Conservation (phyloP, 2,797 vertebrate species). For the Ptychobarbus kaznakovi region DNA sequence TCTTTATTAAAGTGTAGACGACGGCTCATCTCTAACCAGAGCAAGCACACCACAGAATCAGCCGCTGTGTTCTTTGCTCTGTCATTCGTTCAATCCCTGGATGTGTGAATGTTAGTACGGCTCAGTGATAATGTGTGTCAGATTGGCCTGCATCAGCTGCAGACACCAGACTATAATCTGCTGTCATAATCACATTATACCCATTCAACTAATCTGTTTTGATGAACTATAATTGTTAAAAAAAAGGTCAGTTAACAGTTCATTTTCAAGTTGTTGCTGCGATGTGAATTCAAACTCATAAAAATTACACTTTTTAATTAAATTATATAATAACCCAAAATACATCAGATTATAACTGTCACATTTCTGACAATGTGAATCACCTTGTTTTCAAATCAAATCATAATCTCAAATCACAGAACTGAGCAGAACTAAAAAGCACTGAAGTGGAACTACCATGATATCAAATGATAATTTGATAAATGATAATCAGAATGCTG, state of each 20-base stretch:
- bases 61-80: not conserved
- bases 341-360: not conserved
- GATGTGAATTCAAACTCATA: not conserved
- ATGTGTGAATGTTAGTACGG: conserved; percentile 44
- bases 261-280: not conserved
- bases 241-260: not conserved
- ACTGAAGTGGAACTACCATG: not conserved
- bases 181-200: conserved; percentile 1
- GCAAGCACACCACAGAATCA: conserved; percentile 3
- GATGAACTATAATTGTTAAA: not conserved
- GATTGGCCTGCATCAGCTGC: conserved; percentile 23
- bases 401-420: not conserved
- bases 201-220: not conserved
- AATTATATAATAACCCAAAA: not conserved
- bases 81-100: conserved; percentile 18
- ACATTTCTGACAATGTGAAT: not conserved
- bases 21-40: conserved; percentile 32
- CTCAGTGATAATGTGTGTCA: conserved; percentile 59
- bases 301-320: not conserved
- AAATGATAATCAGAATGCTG: not conserved
- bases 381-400: not conserved
- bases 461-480: not conserved
- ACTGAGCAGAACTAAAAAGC: not conserved
- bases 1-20: conserved; percentile 52
- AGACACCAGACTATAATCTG: conserved; percentile 22